These are phyloP conservation scores for Apus apus DNA, from an alignment of 2,113 vertebrate genomes.

Conservation along the genomic window DNA sequence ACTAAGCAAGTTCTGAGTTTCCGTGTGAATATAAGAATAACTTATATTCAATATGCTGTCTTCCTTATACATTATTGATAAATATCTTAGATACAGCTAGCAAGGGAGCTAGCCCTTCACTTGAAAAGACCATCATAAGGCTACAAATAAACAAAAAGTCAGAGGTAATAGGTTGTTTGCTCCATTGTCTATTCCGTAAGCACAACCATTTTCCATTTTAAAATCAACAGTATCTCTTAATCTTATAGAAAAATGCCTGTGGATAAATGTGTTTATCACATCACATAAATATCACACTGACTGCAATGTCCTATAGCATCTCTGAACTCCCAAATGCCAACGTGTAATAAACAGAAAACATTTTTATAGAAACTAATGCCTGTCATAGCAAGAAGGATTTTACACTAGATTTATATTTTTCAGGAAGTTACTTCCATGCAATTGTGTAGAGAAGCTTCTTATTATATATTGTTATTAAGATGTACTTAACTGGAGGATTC, in stretches of 20 bases:
- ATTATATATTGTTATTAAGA: background rate
- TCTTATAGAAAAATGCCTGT: background rate
- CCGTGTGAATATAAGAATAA: background rate
- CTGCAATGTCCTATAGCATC: background rate
- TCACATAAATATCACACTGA: conserved; percentile 4
- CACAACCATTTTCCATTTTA: background rate
- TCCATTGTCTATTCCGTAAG: background rate
- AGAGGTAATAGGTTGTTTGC: background rate
- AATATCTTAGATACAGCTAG: background rate
- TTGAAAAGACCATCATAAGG: background rate
- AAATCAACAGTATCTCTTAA: conserved; percentile 19
- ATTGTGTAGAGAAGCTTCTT: background rate
- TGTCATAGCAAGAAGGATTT: conserved; percentile 33
- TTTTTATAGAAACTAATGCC: background rate
- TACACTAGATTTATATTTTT: background rate
- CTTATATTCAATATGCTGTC: background rate
- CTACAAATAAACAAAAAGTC: background rate
- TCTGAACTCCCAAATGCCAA: conserved; percentile 31
- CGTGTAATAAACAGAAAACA: background rate
- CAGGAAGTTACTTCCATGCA: background rate
- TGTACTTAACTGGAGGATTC: background rate
- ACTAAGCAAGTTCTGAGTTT: background rate
- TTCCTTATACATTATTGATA: background rate
- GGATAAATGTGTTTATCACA: conserved; percentile 23
- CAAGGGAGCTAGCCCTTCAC: background rate